Base-by-base conservation (phyloP, 2,113 vertebrate species). In the Corvus moneduloides region DNA sequence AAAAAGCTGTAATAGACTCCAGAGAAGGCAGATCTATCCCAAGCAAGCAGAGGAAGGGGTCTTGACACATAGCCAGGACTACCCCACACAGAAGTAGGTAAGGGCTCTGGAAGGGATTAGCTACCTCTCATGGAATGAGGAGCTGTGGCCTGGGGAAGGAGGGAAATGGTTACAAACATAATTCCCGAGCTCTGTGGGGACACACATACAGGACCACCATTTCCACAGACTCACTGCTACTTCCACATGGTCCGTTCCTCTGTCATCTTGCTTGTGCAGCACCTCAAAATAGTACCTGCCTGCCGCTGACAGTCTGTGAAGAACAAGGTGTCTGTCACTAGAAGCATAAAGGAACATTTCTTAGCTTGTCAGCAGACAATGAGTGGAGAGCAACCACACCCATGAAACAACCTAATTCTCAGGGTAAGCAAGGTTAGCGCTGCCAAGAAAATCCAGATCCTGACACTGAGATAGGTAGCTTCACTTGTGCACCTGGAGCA, bases 221-320 rank as follows among this genome's bases (percentile, higher is more conserved):
- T 46, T 30, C 39, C 67, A 72, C 7, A 39, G 46, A 96, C 99
- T 99, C 97, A 99, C 99, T 28, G 98, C 99, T 30, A 99, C 98
- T 97, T 99, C 99, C 96, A 99, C 98, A 0, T 99, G 99, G 84
- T 99, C 99, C 0, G 98, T 99, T 73, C 99, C 99, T 95, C 90
- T 93, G 46, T 98, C 89, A 8, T 99, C 97, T 93, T 99, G 99
- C 93, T 99, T 99, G 98, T 99, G 98, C 48, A 99, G 97, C 64
- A 99, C 96, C 97, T 99, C 99, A 82, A 99, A 99, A 91, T 99
- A 99, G 97, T 99, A 99, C 96, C 94, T 98, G 87, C 52, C 97
- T 71, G 97, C 81, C 11, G 98, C 93, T 51, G 97, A 98, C 80
- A 99, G 94, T 94, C 99, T 99, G 97, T 3, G 3, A 78, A 28